Evolutionary conservation across 2,888 invertebrate genomes (phyloP), one percentile per base, ranked within the genome.

Genomic region (Hofmannophila pseudospretella): DNA sequence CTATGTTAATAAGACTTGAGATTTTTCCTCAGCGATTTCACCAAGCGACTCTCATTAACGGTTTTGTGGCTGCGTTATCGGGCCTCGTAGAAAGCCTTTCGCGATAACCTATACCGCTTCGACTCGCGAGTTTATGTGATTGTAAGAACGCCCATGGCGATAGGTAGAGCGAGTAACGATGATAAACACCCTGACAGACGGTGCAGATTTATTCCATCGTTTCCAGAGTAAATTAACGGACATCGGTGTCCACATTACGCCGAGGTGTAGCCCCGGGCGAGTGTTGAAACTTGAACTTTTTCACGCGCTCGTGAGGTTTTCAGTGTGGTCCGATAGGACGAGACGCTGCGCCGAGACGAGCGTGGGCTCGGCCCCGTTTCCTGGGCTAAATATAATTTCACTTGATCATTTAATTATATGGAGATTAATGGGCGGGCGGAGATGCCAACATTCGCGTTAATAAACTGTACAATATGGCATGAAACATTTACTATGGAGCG

Each of bases 321-420:
- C 58, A 54, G 58, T 52, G 57, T 57, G 52, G 56, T 64, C 39
- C 47, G 58, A 59, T 58, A 58, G 60, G 66, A 50, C 58, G 67
- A 60, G 67, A 58, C 69, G 49, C 41, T 48, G 50, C 54, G 60
- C 48, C 59, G 64, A 52, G 63, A 59, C 59, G 49, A 45, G 58
- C 66, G 72, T 70, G 67, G 69, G 66, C 65, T 60, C 76, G 81
- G 69, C 79, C 84, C 68, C 77, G 64, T 82, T 85, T 81, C 72
- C 73, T 70, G 64, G 49, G 79, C 82, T 84, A 85, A 81, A 85
- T 82, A 82, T 84, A 85, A 75, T 75, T 78, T 85, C 73, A 76
- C 80, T 85, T 82, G 82, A 84, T 84, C 82, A 81, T 85, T 81
- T 85, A 80, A 84, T 84, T 85, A 84, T 82, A 81, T 82, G 74